phyloP scores from a whole-genome alignment of 2,888 invertebrate species.

The Mythimna albipuncta region DNA sequence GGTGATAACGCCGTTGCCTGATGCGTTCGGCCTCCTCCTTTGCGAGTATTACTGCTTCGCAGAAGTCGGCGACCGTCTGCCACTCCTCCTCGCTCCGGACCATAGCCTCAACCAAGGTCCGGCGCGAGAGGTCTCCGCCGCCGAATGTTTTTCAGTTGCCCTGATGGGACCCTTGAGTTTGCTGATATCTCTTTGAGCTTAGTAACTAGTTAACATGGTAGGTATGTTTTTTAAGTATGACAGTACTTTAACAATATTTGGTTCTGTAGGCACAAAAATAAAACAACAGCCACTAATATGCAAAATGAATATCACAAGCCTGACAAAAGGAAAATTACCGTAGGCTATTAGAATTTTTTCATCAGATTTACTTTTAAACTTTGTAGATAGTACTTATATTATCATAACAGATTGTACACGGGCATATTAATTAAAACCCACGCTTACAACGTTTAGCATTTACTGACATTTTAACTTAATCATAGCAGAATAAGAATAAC shows the following conservation, averaged over 20 bases:
- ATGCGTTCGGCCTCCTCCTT: no score
- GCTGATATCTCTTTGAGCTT: no score
- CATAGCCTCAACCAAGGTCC: no score
- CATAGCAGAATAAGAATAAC: conserved; percentile 20
- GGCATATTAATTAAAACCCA: conserved; percentile 52
- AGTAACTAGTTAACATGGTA: no score
- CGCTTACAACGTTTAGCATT: conserved; percentile 29
- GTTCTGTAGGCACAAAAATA: neutral
- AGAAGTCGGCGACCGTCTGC: no score
- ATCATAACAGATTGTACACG: conserved; percentile 43
- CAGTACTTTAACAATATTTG: neutral
- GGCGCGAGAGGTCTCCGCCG: no score
- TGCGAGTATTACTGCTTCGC: no score
- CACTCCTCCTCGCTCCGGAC: no score
- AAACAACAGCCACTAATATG: neutral
- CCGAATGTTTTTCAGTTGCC: no score
- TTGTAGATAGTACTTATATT: conserved; percentile 26
- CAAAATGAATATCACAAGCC: conserved; percentile 3
- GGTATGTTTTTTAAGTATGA: neutral
- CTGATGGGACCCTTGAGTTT: no score
- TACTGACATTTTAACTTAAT: conserved; percentile 44
- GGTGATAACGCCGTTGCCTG: no score
- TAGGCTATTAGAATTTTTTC: conserved; percentile 25
- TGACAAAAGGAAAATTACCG: neutral
- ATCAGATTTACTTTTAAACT: conserved; percentile 35